Conservation (phyloP, 37 sponge, comb jelly and placozoan genomes). For the Agelas oroides region DNA sequence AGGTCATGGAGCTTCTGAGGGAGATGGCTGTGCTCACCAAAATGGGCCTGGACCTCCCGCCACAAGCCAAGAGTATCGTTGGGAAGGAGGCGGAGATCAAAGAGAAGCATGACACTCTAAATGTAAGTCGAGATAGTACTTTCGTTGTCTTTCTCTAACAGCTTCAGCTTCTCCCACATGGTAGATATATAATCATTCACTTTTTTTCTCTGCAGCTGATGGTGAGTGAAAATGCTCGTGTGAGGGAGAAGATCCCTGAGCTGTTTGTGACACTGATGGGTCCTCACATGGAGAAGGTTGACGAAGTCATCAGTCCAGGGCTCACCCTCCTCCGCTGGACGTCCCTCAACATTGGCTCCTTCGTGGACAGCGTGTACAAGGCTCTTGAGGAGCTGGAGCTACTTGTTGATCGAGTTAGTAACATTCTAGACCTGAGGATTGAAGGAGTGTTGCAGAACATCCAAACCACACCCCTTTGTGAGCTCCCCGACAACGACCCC, state of each 20-base stretch:
- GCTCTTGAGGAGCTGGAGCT: conserved; percentile 82
- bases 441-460: conserved; percentile 69
- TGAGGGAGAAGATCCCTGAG: conserved; percentile 72
- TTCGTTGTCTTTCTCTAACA: no score
- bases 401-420: conserved; percentile 69
- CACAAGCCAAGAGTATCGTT: conserved; percentile 54
- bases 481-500: conserved; percentile 67
- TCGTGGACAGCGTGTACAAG: conserved; percentile 57
- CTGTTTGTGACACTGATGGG: conserved; percentile 74
- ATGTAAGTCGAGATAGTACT: no score
- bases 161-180: no score
- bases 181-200: no score
- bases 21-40: conserved; percentile 78
- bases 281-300: conserved; percentile 83
- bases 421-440: conserved; percentile 80
- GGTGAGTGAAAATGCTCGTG: conserved; percentile 75
- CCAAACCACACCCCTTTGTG: conserved; percentile 60
- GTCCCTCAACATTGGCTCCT: conserved; percentile 81
- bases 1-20: conserved; percentile 80
- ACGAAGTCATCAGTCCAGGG: conserved; percentile 89
- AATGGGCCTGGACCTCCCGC: conserved; percentile 86
- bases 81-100: no score
- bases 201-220: conserved; percentile 26
- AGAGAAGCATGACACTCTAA: conserved; percentile 58
- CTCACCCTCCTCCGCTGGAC: conserved; percentile 88